Evolutionary conservation across 2,888 invertebrate species (phyloP), one percentile per base, ranked within the genome.

Genomic region (Epistrophe eligans): DNA sequence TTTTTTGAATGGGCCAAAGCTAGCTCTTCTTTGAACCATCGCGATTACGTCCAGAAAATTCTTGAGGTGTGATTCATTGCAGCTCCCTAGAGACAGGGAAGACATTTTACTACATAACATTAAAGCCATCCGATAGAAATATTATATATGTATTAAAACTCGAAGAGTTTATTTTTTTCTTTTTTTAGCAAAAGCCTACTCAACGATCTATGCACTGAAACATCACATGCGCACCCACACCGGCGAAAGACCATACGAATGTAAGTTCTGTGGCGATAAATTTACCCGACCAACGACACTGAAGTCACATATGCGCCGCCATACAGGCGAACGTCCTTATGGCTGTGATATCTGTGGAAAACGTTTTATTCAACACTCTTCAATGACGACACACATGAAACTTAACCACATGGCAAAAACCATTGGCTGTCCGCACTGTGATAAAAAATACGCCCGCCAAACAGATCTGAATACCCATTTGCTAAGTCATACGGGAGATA

Each of bases 311-410:
- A 90, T 91, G 89, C 89, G 91, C 1, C 89, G 90, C 0, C 91
- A 91, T 28, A 91, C 91, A 0, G 90, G 91, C 6, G 91, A 91
- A 83, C 89, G 90, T 15, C 91, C 91, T 1, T 91, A 91, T 45
- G 90, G 90, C 48, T 91, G 91, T 64, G 90, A 90, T 74, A 89
- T 90, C 60, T 91, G 91, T 70, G 90, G 90, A 0, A 91, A 91
- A 82, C 89, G 90, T 11, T 91, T 91, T 70, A 91, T 90, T 67
- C 91, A 91, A 74, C 90, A 91, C 74, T 91, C 91, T 17, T 91
- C 90, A 35, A 89, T 91, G 87, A 91, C 91, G 32, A 91, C 91
- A 1, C 91, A 91, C 66, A 90, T 91, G 90, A 90, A 91, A 58
- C 83, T 91, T 5, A 90, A 90, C 88, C 91, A 91, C 66, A 90